Evolutionary conservation across 2,113 vertebrate genomes (phyloP).

Genomic region (Pseudorhombus dupliciocellatus): DNA sequence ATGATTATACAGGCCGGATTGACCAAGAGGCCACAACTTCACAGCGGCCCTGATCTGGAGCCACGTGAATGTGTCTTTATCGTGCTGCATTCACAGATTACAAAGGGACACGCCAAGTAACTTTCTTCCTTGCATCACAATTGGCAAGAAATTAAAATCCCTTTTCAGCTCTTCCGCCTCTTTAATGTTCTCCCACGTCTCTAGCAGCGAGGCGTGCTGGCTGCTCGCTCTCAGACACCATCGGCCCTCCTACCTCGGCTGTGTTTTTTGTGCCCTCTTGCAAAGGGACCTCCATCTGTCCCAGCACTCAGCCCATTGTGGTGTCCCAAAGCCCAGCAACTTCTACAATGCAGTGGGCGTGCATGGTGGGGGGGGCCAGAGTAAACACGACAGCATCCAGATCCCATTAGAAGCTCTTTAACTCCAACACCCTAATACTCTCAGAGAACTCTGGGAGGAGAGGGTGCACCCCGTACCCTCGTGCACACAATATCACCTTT

Average conservation of each 20-base stretch:
- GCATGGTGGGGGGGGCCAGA: constrained; percentile 67
- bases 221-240: constrained; percentile 54
- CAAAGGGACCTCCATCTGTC: constrained; percentile 85
- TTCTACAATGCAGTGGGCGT: constrained; percentile 84
- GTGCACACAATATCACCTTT: constrained; percentile 74
- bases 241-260: constrained; percentile 78
- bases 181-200: constrained; percentile 51
- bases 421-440: constrained; percentile 80
- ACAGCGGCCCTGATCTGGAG: neutral
- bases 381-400: constrained; percentile 85
- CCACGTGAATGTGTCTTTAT: constrained; percentile 13
- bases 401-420: constrained; percentile 88
- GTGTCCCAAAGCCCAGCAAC: constrained; percentile 78
- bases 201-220: constrained; percentile 40
- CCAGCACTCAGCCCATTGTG: constrained; percentile 82
- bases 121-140: constrained; percentile 50
- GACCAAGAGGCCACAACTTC: neutral
- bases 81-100: constrained; percentile 25
- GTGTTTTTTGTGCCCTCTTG: constrained; percentile 77
- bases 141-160: constrained; percentile 25
- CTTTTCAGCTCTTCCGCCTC: constrained; percentile 40
- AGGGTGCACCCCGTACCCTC: constrained; percentile 62
- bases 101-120: constrained; percentile 21
- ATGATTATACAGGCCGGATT: constrained; percentile 1
- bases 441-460: constrained; percentile 68